Base-by-base conservation (phyloP, 2,888 invertebrate genomes). In the Megaustenia siamemsis region DNA sequence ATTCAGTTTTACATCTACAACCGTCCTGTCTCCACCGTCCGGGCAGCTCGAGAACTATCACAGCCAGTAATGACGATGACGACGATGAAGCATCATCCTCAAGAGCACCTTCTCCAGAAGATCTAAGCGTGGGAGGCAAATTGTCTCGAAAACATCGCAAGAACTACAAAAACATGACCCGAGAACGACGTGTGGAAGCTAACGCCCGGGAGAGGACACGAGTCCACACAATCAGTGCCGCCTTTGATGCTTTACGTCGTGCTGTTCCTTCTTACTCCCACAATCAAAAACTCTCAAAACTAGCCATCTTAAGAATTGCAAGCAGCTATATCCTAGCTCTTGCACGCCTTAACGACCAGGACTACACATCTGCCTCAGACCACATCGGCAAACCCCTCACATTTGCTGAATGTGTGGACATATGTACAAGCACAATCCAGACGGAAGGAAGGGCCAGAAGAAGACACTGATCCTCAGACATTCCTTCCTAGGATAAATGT, bases 91-190 rank as follows among this genome's bases (percentile, higher is more conserved):
- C 73, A 8, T 79, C 60, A 12, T 79, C 86, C 6, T 83, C 83
- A 5, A 63, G 85, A 15, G 78, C 73, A 0, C 84, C 80, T 32
- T 87, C 87, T 10, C 87, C 87, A 0, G 85, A 87, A 73, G 85
- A 86, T n/a, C 71, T 86, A 24, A 78, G 83, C 43, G 21, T 77
- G 18, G 83, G 76, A 32, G 85, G 86, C n/a, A 86, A 86, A 43
- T 73, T 86, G 35, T 87, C 87, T 69, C 90, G 89, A 77, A 91
- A 89, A 85, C 88, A 88, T 35, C 88, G 93, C 75, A 93, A 93
- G 88, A 98, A 98, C 93, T 98, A 98, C 94, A 98, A 98, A 93
- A 98, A 98, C 93, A 98, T 98, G 98, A 98, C 94, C n/a, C 95
- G 97, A 35, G 98, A 98, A 93, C 95, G 98, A 89, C 95, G 98